Evolutionary conservation across 64 coral and sea anemone species (phyloP), one percentile per base, ranked within the genome.

Genomic region (Porites australiensis): DNA sequence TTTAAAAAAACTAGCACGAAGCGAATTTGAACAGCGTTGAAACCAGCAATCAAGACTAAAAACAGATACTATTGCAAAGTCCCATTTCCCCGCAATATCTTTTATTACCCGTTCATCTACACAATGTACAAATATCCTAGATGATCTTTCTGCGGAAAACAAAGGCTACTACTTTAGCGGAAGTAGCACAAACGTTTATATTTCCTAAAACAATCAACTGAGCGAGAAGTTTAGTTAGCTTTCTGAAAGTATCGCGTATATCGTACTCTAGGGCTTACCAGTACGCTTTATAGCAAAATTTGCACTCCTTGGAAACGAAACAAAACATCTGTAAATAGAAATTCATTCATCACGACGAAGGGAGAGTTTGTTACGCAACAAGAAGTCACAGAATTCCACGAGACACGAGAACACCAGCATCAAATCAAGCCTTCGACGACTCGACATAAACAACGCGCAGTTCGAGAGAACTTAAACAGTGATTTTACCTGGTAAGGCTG

Each of bases 311-410:
- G 23, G 79, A 66, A 66, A 83, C 79, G 59, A 48, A 83, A 83
- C 59, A 83, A 77, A 83, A 83, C 79, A 83, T 64, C 55, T 66
- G 79, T 83, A 83, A 64, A 83, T 65, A 83, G 44, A 64, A 83
- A 83, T 83, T 44, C 57, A 83, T 64, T 83, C 79, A 83, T 83
- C 45, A 49, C 44, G 15, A 50, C 59, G 16, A 5, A 14, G n/a
- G 19, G 66, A 83, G 79, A 83, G 66, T 61, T 74, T 51, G 43
- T 60, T 83, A 49, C 50, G 60, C 79, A 49, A 65, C 58, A 45
- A 65, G n/a, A 49, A 83, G 79, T 65, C 79, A 83, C 59, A 83
- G 44, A 79, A 83, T 81, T 81, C 78, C 78, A 81, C 57, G 78
- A 81, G 78, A 81, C 78, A 83, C 6, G 37, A 83, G 37, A 48